Evolutionary conservation across 2,113 vertebrate species (phyloP), one percentile per base, ranked within the genome.

Genomic region (Podiceps cristatus): DNA sequence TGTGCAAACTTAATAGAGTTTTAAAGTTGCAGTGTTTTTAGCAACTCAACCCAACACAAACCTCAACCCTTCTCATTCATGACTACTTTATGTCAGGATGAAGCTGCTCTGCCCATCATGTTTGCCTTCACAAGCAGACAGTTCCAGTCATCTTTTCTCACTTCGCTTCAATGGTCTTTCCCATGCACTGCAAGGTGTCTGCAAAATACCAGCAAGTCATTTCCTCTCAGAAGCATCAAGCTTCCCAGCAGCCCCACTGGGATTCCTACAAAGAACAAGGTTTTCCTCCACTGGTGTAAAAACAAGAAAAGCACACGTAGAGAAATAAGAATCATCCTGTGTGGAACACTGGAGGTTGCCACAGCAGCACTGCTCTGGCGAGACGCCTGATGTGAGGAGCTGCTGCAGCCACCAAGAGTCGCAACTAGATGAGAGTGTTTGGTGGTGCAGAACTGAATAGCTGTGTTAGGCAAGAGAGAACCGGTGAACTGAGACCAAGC

Each of bases 231-330:
- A 79, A 53, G 27, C 40, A 44, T 22, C 37, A 53, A 37, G 37
- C 18, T n/a, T 59, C 29, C 35, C 49, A 74, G 25, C 24, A 86
- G 55, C 28, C 29, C 18, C 37, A 52, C 12, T 1, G 0, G 49
- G 42, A 87, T 74, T 74, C 55, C 31, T 73, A 19, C 45, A n/a
- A 40, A 72, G 18, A 67, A 62, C 13, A n/a, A 5, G 42, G 5
- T 27, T 47, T 63, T 62, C 33, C 35, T 73, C 31, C 42, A 24
- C 31, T 24, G 11, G 22, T 33, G 18, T 8, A 71, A 71, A 0
- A 1, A 49, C 0, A 1, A 92, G n/a, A 60, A 76, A 59, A 59
- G 67, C 5, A 37, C 10, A 45, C 0, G 0, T 7, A 73, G 28
- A 62, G 28, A 67, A 72, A 60, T 9, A 78, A 35, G 22, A 82